Percentiles rank a stretch among this genome's conserved stretches.
Conservation (phyloP, 2,113 vertebrate genomes). For the Chroicocephalus ridibundus region DNA sequence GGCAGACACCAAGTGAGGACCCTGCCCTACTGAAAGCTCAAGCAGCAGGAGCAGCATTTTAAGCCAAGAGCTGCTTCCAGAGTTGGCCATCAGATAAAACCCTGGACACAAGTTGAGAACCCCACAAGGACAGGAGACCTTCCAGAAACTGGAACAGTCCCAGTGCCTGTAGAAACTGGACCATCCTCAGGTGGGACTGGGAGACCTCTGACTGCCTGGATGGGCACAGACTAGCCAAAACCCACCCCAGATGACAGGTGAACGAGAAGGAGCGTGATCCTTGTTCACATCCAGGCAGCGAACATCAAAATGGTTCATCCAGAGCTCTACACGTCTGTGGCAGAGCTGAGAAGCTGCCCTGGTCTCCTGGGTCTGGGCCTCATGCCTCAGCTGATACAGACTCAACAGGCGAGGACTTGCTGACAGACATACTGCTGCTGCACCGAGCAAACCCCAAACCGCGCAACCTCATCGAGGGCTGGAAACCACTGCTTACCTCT, state of each 20-base stretch:
- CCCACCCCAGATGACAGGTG: not conserved
- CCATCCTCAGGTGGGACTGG: not conserved
- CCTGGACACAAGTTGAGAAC: not conserved
- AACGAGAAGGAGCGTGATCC: fast-evolving
- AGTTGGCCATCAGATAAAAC: not conserved
- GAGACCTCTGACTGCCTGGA: not conserved
- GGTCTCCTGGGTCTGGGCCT: not conserved
- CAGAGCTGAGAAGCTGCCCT: not conserved
- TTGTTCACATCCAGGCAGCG: not conserved
- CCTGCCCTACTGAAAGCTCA: not conserved
- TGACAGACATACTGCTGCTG: not conserved
- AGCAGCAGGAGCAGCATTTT: not conserved
- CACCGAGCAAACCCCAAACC: fast-evolving
- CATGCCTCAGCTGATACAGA: not conserved
- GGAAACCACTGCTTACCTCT: constrained; percentile 55
- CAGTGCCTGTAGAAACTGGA: not conserved
- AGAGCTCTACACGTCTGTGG: not conserved
- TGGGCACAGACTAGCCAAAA: not conserved
- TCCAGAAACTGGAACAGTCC: not conserved
- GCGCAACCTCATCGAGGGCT: fast-evolving
- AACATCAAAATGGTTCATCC: not conserved
- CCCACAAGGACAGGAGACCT: not conserved
- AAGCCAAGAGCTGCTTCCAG: not conserved
- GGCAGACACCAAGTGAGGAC: not conserved
- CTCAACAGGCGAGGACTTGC: not conserved